A percentile compares a stretch with the other conserved stretches of the same genome.
Evolutionary conservation across 2,797 vertebrate genomes (phyloP).

Genomic region (Platyrinchus mystaceus): DNA sequence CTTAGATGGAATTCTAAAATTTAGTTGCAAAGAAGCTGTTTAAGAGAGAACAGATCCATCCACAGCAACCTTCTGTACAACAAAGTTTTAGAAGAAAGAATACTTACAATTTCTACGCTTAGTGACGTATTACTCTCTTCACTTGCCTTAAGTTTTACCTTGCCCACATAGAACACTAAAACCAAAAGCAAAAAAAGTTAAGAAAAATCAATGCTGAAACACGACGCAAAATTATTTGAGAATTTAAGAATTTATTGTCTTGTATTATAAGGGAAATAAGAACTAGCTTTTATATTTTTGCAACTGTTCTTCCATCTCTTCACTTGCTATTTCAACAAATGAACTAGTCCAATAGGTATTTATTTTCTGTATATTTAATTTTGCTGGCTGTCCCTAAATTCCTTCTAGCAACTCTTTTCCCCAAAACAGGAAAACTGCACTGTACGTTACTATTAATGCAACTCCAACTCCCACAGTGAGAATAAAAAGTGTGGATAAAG

Average conservation of each 20-base stretch:
- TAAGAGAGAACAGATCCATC: not conserved
- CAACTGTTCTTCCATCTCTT: not conserved
- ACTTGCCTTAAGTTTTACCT: slow-evolving; percentile 52
- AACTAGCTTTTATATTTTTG: not conserved
- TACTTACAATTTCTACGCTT: slow-evolving; percentile 69
- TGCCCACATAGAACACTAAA: slow-evolving; percentile 77
- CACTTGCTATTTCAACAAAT: not conserved
- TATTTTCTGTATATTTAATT: not conserved
- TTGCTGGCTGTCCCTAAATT: not conserved
- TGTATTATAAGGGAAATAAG: not conserved
- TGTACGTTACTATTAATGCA: not conserved
- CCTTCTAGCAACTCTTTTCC: not conserved
- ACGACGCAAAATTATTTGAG: not conserved
- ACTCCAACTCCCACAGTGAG: not conserved
- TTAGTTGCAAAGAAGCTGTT: not conserved
- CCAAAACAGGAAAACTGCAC: not conserved
- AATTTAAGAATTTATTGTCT: not conserved
- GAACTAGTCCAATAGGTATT: not conserved
- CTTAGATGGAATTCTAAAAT: not conserved
- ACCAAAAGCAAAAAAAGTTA: slow-evolving; percentile 40
- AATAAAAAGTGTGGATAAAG: not conserved
- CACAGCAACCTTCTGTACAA: not conserved
- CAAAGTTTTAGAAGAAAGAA: not conserved
- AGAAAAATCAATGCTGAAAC: not conserved
- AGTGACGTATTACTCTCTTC: slow-evolving; percentile 62